phyloP scores from a whole-genome alignment of 2,113 vertebrate species.

The Chinchilla lanigera region DNA sequence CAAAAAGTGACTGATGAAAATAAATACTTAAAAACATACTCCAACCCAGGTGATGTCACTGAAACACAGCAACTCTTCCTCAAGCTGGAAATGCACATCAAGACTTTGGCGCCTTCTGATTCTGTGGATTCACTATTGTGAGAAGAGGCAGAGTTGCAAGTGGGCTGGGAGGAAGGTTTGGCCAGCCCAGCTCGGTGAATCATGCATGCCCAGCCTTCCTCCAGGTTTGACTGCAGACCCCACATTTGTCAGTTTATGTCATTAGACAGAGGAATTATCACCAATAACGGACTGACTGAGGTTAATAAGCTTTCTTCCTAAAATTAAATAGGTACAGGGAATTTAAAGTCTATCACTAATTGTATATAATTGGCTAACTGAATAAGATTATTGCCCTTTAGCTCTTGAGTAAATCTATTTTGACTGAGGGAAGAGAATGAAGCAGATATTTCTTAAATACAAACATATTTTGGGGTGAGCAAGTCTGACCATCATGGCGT shows the following conservation, averaged over 20 bases:
- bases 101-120: background rate
- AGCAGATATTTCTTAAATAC: background rate
- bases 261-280: background rate
- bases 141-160: background rate
- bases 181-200: background rate
- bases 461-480: background rate
- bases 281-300: background rate
- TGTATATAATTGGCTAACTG: background rate
- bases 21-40: conserved; percentile 12
- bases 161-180: background rate
- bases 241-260: background rate
- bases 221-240: background rate
- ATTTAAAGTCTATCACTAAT: background rate
- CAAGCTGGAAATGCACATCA: background rate
- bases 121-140: background rate
- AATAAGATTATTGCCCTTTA: background rate
- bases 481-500: background rate
- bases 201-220: background rate
- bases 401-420: conserved; percentile 20
- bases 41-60: background rate
- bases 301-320: background rate
- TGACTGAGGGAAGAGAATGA: background rate
- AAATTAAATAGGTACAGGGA: background rate
- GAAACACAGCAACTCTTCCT: background rate
- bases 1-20: conserved; percentile 37